Evolutionary conservation across 1,140 invertebrate genomes (phyloP).

Genomic region (Polypedilum pembai): DNA sequence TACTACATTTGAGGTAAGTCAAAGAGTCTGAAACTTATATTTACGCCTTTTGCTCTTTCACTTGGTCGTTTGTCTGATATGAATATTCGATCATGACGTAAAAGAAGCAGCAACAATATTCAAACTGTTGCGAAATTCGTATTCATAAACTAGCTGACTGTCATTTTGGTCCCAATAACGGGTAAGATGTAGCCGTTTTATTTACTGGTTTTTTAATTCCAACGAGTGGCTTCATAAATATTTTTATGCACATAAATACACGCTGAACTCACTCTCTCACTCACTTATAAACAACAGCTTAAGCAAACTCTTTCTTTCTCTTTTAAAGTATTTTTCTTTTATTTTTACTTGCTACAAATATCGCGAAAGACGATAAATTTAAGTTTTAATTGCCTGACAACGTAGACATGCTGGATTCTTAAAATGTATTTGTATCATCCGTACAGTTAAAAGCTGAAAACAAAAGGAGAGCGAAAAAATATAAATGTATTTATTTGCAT

Average conservation of each 20-base stretch:
- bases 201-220: conserved; percentile 1
- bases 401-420: conserved; percentile 11
- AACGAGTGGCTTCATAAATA: conserved; percentile 15
- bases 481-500: too few relatives aligned
- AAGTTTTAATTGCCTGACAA: conserved; percentile 24
- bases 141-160: conserved; percentile 10
- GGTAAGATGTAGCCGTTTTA: neutral
- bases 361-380: conserved; percentile 8
- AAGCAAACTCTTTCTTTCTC: neutral
- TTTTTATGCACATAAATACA: conserved; percentile 10
- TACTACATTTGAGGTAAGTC: conserved; percentile 8
- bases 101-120: conserved; percentile 2
- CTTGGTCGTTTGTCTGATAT: neutral
- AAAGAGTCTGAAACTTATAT: neutral
- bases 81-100: conserved; percentile 5
- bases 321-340: neutral
- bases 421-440: too few relatives aligned
- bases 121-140: conserved; percentile 17
- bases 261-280: neutral
- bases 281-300: neutral
- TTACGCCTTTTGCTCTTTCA: neutral
- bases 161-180: conserved; percentile 11
- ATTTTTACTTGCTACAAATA: neutral
- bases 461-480: too few relatives aligned
- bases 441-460: too few relatives aligned